These are phyloP conservation scores for Rhogogaster chlorosoma DNA, from an alignment of 2,888 invertebrate species.

Conservation along the genomic window DNA sequence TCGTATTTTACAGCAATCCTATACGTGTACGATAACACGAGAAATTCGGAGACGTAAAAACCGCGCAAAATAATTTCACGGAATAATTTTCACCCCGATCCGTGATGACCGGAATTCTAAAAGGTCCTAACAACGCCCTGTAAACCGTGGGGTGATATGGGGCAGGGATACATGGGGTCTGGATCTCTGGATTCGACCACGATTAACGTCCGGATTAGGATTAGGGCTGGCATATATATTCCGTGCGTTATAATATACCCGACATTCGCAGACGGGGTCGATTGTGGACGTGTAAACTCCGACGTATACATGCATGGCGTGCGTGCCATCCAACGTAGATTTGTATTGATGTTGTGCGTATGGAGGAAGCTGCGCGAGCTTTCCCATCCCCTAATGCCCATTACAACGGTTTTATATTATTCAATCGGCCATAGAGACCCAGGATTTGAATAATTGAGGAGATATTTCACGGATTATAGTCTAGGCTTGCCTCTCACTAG, in stretches of 20 bases:
- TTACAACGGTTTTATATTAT: constrained; percentile 75
- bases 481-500: not conserved
- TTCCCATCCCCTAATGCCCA: constrained; percentile 63
- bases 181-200: constrained; percentile 66
- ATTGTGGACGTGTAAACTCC: not conserved
- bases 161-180: constrained; percentile 41
- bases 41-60: not conserved
- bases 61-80: not conserved
- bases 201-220: constrained; percentile 77
- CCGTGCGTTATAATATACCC: constrained; percentile 60
- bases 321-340: not conserved
- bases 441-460: constrained; percentile 72
- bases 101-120: not conserved
- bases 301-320: not conserved
- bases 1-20: not conserved
- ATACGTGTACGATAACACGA: not conserved
- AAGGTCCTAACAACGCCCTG: constrained; percentile 32
- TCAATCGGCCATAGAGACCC: constrained; percentile 66
- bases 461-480: constrained; percentile 56
- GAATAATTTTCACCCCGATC: not conserved
- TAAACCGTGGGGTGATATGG: not conserved
- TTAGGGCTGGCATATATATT: constrained; percentile 70
- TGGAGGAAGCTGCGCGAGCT: constrained; percentile 34
- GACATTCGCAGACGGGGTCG: constrained; percentile 2
- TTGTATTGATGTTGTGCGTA: constrained; percentile 15